Base-by-base conservation (phyloP, 2,797 vertebrate genomes). In the Girardinus metallicus region DNA sequence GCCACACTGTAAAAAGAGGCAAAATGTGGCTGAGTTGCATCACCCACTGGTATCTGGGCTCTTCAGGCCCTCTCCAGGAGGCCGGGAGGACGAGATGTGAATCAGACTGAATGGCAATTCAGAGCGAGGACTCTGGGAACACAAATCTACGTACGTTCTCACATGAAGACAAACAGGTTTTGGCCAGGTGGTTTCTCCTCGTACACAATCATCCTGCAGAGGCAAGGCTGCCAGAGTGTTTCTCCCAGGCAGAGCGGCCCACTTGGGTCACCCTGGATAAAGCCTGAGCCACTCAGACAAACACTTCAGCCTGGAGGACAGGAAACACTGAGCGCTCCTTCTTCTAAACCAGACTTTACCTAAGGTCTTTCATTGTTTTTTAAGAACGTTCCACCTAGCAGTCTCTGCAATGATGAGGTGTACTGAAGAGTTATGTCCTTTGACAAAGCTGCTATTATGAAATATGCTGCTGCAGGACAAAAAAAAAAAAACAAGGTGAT, bases 301-400 rank as follows among this genome's bases (percentile, higher is more conserved):
- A 93, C 91, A 92, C 93, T 94, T 80, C 66, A 94, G 89, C 86
- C 87, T 88, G 36, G 80, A 91, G 91, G 88, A 87, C 90, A 91
- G 87, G 88, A 92, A 91, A 80, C 60, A 5, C 64, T 39, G 62
- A 89, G 88, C 88, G 83, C 74, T 83, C 77, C 83, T 75, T 80
- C 62, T 87, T 81, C 81, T 81, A 57, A 88, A 86, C 76, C 83
- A 86, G 77, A 83, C 76, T 74, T 81, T 68, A 86, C 77, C 81
- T 88, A 84, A 91, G 76, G 85, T 87, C 84, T 94, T 93, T 94
- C 85, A 93, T 92, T 88, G 86, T 87, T 75, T 81, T 57, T 84
- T 70, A 77, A 89, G 87, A 93, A 93, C 83, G 87, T 76, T 47
- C 77, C 83, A 88, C 75, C 81, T 82, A 86, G 73, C 85, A 86